Evolutionary conservation across 2,113 vertebrate genomes (phyloP).

Genomic region (Saccopteryx bilineata): DNA sequence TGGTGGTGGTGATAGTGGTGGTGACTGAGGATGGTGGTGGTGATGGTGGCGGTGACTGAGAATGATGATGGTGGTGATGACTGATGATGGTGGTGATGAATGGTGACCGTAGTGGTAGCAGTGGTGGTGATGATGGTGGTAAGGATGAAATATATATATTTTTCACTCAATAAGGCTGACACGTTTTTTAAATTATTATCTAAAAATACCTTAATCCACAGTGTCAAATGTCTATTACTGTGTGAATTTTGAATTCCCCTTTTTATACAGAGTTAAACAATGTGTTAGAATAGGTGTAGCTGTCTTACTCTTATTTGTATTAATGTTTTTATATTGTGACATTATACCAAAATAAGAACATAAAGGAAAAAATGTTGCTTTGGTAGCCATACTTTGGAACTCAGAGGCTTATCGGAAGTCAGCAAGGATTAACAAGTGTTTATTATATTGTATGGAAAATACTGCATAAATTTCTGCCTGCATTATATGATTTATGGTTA

Average conservation of each 20-base stretch:
- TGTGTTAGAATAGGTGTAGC: background rate
- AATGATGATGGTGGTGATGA: background rate
- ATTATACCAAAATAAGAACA: background rate
- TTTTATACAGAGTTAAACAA: background rate
- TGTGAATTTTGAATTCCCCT: background rate
- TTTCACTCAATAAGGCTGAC: background rate
- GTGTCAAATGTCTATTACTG: background rate
- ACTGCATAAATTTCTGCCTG: background rate
- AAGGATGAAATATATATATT: rapidly evolving
- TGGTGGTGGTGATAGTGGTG: background rate
- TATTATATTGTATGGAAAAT: background rate
- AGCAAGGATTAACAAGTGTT: no score
- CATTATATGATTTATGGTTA: rapidly evolving
- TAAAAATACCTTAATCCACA: background rate
- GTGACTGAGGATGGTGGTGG: no score
- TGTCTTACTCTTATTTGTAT: background rate
- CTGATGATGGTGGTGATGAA: background rate
- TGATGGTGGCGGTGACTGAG: no score
- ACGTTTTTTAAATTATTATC: background rate
- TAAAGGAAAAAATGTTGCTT: background rate
- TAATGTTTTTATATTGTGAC: background rate
- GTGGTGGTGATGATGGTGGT: background rate
- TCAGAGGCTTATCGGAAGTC: background rate
- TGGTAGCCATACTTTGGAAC: background rate
- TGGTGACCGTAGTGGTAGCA: background rate